A percentile compares a stretch with the other conserved stretches of the same genome.
Conservation (phyloP, 2,113 vertebrate species). For the Python bivittatus region DNA sequence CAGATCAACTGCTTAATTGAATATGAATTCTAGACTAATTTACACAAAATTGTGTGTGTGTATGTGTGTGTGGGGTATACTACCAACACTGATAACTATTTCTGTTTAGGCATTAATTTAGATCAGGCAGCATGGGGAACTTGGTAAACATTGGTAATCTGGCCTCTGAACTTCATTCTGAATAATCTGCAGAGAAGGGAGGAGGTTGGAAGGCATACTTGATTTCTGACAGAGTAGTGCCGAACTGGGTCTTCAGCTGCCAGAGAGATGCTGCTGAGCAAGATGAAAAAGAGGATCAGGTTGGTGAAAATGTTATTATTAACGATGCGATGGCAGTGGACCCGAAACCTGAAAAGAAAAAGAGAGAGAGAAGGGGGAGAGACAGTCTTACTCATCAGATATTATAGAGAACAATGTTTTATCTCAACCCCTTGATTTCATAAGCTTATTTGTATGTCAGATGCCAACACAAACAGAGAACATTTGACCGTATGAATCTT, state of each 20-base stretch:
- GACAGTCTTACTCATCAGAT: constrained; percentile 34
- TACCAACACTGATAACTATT: neutral
- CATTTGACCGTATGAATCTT: neutral
- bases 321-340: constrained; percentile 96
- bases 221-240: constrained; percentile 91
- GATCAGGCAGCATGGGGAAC: neutral
- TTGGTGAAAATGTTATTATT: constrained; percentile 99
- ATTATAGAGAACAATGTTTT: neutral
- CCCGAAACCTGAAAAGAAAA: constrained; percentile 82
- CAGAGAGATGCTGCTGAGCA: constrained; percentile 98
- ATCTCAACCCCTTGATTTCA: neutral
- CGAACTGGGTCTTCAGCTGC: constrained; percentile 95
- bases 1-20: neutral
- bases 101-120: constrained; percentile 11
- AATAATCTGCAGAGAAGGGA: neutral
- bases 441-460: neutral
- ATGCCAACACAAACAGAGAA: neutral
- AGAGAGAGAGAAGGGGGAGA: constrained; percentile 35
- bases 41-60: neutral
- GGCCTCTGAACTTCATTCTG: neutral
- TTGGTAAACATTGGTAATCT: neutral
- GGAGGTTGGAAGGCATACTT: constrained; percentile 75
- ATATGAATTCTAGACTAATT: neutral
- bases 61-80: neutral
- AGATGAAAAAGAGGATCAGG: constrained; percentile 99